Evolutionary conservation across 2,888 invertebrate genomes (phyloP), one percentile per base, ranked within the genome.

Genomic region (Polymixis lichenea): DNA sequence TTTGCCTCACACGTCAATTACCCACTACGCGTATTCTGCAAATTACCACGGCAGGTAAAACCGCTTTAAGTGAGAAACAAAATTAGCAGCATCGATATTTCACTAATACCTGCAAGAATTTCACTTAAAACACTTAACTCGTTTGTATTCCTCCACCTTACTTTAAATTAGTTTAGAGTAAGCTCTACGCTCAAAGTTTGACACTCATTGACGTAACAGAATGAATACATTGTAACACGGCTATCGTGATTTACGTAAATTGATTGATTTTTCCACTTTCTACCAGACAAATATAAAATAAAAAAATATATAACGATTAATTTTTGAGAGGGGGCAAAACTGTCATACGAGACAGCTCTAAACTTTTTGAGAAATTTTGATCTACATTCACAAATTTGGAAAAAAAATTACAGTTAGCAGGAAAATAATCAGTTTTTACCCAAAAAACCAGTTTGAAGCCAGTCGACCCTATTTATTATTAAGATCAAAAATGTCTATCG

Each of bases 141-240:
- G 28, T 51, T 79, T 76, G 76, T 76, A 58, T 78, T 58, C 22
- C 15, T 19, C 15, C 43, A 46, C 58, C 43, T 51, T 79, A 79
- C 58, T 70, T 76, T 70, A 25, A 79, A 76, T 76, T 79, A 79
- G 76, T 79, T 76, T n/a, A 58, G 19, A 43, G 56, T 43, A 2
- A 76, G 71, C 43, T 58, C 43, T 28, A 2, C 15, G 17, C 13
- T 51, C 11, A 28, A 66, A 28, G 43, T 70, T 76, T 51, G 79
- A 79, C 79, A 79, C 51, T 13, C 43, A 32, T 11, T 43, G 71
- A 79, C 70, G 70, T 28, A 43, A 79, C 58, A 17, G 58, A 58
- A 76, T 76, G 56, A 76, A 79, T 58, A 70, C 70, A 70, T 79
- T 28, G 56, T n/a, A 58, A n/a, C 55, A 46, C n/a, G 3, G 22